Base-by-base conservation (phyloP, 2,113 vertebrate species). In the Phocoena sinus region DNA sequence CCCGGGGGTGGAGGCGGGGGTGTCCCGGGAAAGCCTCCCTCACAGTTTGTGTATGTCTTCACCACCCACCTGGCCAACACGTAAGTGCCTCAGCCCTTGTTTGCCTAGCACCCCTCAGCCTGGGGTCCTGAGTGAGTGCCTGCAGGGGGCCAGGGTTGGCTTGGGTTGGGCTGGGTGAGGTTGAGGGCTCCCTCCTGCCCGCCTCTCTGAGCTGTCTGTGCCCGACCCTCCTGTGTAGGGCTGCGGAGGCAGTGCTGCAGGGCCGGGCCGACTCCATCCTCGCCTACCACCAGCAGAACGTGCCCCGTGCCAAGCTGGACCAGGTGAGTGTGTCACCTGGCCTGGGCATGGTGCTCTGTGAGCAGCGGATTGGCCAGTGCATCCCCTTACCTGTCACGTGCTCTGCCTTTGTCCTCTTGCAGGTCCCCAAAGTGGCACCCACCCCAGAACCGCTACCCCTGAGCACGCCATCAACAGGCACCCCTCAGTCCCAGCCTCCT, bases 1-100 rank as follows among this genome's bases (percentile, higher is more conserved):
- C 90, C 97, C 0, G 98, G 98, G 0, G 97, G 95, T 8, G 98
- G 98, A 0, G 97, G 97, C 0, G 96, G 98, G 1, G 76, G 98
- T 1, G 98, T 97, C 20, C 26, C 98, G 0, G 98, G 98, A 90
- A 99, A 99, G 92, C 98, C 99, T 14, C 98, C 99, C 8, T 98
- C 99, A 0, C 99, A 99, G 98, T 98, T 99, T 33, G 99, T 99
- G 92, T 99, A 99, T 12, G 99, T 99, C 98, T 99, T 99, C 97
- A 99, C 99, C 68, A 99, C 99, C 41, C 99, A 98, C 98, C 99
- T 99, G 38, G 99, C 99, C 65, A 99, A 99, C 99, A 99, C 99
- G 99, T 99, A 98, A 99, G 99, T 97, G 1, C 26, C 33, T 58
- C 1, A 6, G 1, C 71, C 23, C 12, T 77, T 3, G 11, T 53